These are phyloP conservation scores for Creontiades dilutus DNA, from an alignment of 2,888 invertebrate species.

Conservation along the genomic window DNA sequence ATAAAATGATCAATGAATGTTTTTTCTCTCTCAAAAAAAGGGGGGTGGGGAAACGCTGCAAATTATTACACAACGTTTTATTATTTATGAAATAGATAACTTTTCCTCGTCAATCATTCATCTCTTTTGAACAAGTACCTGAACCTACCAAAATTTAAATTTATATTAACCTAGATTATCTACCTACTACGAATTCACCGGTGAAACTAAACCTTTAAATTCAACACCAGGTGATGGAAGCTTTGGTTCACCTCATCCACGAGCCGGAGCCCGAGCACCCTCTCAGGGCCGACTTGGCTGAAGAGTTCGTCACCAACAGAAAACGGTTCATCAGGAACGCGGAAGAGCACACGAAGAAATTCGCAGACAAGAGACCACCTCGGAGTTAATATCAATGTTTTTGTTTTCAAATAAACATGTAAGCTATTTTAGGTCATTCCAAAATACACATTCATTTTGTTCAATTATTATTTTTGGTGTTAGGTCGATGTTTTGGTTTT, in stretches of 20 bases:
- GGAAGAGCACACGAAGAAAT: constrained; percentile 83
- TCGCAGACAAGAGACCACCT: constrained; percentile 80
- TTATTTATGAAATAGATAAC: too few species aligned
- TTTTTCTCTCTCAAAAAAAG: too few species aligned
- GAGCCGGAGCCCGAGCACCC: constrained; percentile 84
- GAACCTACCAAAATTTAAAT: too few species aligned
- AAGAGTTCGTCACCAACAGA: constrained; percentile 82
- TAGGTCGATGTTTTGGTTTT: too few species aligned
- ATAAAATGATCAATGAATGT: too few species aligned
- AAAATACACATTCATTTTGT: not conserved
- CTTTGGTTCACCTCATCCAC: constrained; percentile 82
- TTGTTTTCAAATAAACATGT: not conserved
- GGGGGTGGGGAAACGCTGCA: too few species aligned
- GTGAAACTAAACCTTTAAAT: too few species aligned
- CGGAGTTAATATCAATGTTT: constrained; percentile 6
- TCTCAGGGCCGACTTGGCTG: constrained; percentile 82
- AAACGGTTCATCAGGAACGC: constrained; percentile 84
- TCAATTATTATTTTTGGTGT: not conserved
- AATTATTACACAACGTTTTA: too few species aligned
- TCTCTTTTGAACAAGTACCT: too few species aligned
- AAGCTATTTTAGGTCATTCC: not conserved
- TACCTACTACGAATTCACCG: too few species aligned
- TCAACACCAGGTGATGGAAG: constrained; percentile 82
- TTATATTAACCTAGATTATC: too few species aligned
- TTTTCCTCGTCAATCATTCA: too few species aligned